phyloP scores from a whole-genome alignment of 2,888 invertebrate genomes.

The Standfussiana lucernea region DNA sequence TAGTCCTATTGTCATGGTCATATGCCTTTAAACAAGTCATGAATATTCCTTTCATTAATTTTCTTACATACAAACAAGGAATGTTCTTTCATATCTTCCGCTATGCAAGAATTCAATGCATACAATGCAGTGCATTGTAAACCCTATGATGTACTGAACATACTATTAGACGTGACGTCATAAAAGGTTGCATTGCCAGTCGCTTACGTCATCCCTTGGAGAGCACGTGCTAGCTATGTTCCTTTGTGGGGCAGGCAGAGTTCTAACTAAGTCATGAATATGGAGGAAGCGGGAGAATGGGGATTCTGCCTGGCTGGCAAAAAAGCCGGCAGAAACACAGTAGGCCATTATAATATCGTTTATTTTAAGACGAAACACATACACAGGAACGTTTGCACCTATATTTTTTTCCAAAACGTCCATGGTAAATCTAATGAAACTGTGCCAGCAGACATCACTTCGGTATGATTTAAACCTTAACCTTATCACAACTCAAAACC shows the following conservation, averaged over 20 bases:
- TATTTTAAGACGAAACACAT: background rate
- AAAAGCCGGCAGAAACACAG: background rate
- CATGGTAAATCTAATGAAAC: too few relatives aligned
- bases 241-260: constrained; percentile 2
- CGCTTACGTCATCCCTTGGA: constrained; percentile 62
- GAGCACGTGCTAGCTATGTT: constrained; percentile 19
- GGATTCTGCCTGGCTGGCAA: background rate
- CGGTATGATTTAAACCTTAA: background rate
- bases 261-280: constrained; percentile 27
- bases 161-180: constrained; percentile 56
- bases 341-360: background rate
- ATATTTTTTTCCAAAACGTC: background rate
- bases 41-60: background rate
- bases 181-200: constrained; percentile 62
- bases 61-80: background rate
- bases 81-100: constrained; percentile 32
- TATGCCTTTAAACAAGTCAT: background rate
- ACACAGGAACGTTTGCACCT: background rate
- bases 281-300: background rate
- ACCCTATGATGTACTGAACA: background rate
- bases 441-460: background rate
- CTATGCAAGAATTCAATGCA: constrained; percentile 30
- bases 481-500: background rate
- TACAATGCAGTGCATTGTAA: background rate
- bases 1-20: too few relatives aligned